These are phyloP conservation scores for Periphyllus acericola DNA, from an alignment of 2,888 invertebrate genomes.

Conservation along the genomic window DNA sequence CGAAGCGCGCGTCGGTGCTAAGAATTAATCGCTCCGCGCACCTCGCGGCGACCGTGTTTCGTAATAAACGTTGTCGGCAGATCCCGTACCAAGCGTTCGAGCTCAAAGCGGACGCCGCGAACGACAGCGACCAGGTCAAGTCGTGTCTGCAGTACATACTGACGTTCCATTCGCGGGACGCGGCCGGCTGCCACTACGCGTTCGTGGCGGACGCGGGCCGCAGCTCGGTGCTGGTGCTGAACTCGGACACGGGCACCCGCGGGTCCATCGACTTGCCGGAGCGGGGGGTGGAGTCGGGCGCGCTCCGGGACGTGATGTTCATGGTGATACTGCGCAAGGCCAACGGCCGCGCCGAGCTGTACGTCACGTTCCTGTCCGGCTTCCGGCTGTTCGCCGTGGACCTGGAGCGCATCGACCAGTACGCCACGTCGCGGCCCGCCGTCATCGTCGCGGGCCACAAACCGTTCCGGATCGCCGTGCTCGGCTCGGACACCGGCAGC, in stretches of 20 bases:
- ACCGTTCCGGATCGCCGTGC: conserved; percentile 71
- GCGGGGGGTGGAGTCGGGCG: background rate
- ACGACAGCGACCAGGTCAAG: too few relatives aligned
- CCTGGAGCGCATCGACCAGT: conserved; percentile 73
- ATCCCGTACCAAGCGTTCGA: conserved; percentile 1
- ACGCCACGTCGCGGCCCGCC: conserved; percentile 63
- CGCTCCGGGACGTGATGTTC: conserved; percentile 67
- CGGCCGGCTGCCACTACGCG: conserved; percentile 69
- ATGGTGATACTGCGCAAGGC: conserved; percentile 73
- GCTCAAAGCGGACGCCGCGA: background rate
- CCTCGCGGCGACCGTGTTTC: background rate
- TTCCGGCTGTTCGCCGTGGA: conserved; percentile 74
- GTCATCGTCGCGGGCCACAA: conserved; percentile 71
- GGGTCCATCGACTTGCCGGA: conserved; percentile 35
- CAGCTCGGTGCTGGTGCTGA: conserved; percentile 13
- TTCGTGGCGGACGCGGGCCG: conserved; percentile 37
- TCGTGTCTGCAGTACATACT: conserved; percentile 70
- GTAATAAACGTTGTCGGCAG: background rate
- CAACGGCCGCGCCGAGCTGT: conserved; percentile 71
- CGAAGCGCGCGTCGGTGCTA: too few relatives aligned
- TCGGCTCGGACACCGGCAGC: conserved; percentile 72
- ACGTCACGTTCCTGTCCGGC: conserved; percentile 73
- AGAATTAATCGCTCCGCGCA: background rate
- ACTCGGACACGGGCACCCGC: conserved; percentile 13
- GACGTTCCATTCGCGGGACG: conserved; percentile 71